These are phyloP conservation scores for Ficedula albicollis DNA, from an alignment of 2,797 vertebrate species.

Conservation along the genomic window DNA sequence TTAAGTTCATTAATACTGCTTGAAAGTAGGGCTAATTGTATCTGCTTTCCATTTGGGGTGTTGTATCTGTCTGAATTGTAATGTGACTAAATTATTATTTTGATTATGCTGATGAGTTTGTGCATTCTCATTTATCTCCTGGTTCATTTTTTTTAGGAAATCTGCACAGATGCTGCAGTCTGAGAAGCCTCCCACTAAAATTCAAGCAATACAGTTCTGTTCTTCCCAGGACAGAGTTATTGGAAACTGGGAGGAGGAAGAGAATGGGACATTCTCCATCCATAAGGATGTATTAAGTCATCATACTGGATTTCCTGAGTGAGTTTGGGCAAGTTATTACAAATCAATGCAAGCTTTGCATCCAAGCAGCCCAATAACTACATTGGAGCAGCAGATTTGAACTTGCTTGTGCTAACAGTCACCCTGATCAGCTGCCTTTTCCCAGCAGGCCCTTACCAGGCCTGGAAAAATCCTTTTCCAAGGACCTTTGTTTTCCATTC, in stretches of 20 bases:
- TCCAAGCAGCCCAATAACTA: neutral
- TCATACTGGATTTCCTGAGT: neutral
- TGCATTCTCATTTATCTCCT: neutral
- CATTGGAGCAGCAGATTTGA: neutral
- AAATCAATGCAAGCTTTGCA: neutral
- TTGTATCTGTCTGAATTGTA: neutral
- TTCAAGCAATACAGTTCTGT: neutral
- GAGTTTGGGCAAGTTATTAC: neutral
- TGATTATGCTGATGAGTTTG: conserved; percentile 13
- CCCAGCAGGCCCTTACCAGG: neutral
- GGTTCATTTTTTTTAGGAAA: neutral
- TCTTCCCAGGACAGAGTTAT: neutral
- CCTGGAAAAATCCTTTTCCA: neutral
- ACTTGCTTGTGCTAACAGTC: neutral
- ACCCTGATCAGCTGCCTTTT: neutral
- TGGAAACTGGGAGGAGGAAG: neutral
- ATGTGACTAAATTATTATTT: conserved; percentile 17
- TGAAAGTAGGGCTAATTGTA: neutral
- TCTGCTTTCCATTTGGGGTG: neutral
- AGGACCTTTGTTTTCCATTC: neutral
- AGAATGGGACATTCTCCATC: neutral
- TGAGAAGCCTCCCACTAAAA: neutral
- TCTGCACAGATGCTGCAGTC: neutral
- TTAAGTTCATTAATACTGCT: neutral
- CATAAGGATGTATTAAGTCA: neutral